phyloP scores from a whole-genome alignment of 2,888 invertebrate genomes.

The Lithosia quadra region DNA sequence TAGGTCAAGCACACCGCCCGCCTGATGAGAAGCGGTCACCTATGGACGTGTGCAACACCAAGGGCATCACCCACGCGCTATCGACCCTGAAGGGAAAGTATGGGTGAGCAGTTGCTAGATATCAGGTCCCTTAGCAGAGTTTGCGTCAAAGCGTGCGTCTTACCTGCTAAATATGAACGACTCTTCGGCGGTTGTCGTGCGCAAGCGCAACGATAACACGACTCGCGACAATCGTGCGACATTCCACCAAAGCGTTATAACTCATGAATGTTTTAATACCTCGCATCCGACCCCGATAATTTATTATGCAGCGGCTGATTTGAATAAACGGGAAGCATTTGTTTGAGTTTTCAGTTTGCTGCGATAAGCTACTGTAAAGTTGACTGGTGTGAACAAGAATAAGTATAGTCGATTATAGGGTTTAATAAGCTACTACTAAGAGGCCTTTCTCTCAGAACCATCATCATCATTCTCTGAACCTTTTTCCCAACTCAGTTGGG shows the following conservation, averaged over 20 bases:
- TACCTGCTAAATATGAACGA: conserved; percentile 18
- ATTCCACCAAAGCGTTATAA: conserved; percentile 60
- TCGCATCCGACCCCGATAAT: conserved; percentile 52
- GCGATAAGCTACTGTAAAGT: conserved; percentile 14
- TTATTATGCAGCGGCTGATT: conserved; percentile 51
- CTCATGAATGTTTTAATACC: conserved; percentile 67
- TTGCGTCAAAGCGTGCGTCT: conserved; percentile 26
- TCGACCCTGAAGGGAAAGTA: too few species aligned
- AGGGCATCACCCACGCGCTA: too few species aligned
- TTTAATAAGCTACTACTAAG: too few species aligned
- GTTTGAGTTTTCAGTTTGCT: conserved; percentile 44
- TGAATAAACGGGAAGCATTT: conserved; percentile 52
- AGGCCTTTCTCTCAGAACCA: too few species aligned
- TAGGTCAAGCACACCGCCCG: too few species aligned
- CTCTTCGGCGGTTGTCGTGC: conserved; percentile 52
- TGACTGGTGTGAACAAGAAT: background rate
- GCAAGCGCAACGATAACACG: conserved; percentile 54
- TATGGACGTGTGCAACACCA: too few species aligned
- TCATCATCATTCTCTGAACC: too few species aligned
- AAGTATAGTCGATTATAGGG: too few species aligned
- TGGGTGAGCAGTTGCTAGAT: too few species aligned
- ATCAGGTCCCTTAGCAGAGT: too few species aligned
- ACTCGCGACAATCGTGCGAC: conserved; percentile 59
- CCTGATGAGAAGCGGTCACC: too few species aligned
- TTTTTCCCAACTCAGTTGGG: too few species aligned